Evolutionary conservation across 2,797 vertebrate species (phyloP).

Genomic region (Microctenopoma steveboyesi): DNA sequence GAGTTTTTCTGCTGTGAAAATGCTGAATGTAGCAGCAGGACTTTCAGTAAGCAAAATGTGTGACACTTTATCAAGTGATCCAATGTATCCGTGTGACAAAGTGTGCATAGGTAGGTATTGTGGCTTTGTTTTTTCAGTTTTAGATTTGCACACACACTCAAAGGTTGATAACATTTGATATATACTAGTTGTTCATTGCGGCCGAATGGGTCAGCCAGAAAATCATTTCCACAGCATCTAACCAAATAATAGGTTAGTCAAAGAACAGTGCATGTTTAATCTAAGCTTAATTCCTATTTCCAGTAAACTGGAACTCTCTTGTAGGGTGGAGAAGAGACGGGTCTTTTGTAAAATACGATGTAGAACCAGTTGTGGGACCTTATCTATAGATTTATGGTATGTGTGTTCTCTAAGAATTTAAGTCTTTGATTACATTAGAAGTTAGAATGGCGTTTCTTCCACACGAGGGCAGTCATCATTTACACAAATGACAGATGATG

Average conservation of each 20-base stretch:
- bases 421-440: not conserved
- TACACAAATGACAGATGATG: conserved; percentile 44
- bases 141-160: not conserved
- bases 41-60: not conserved
- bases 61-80: not conserved
- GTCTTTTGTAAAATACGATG: conserved; percentile 1
- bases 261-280: conserved; percentile 5
- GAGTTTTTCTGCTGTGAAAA: not conserved
- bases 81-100: not conserved
- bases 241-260: conserved; percentile 11
- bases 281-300: conserved; percentile 7
- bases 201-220: too few species aligned
- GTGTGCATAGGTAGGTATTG: not conserved
- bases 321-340: conserved; percentile 4
- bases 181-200: not conserved
- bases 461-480: conserved; percentile 81
- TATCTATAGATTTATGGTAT: conserved; percentile 6
- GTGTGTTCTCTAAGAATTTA: not conserved
- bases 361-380: not conserved
- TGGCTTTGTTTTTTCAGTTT: not conserved
- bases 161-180: not conserved
- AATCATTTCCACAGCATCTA: not conserved
- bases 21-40: accelerated
- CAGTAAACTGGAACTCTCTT: conserved; percentile 2
- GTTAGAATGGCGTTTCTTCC: conserved; percentile 56